Conservation (phyloP, 1,140 invertebrate genomes). For the Venustaconcha ellipsiformis region DNA sequence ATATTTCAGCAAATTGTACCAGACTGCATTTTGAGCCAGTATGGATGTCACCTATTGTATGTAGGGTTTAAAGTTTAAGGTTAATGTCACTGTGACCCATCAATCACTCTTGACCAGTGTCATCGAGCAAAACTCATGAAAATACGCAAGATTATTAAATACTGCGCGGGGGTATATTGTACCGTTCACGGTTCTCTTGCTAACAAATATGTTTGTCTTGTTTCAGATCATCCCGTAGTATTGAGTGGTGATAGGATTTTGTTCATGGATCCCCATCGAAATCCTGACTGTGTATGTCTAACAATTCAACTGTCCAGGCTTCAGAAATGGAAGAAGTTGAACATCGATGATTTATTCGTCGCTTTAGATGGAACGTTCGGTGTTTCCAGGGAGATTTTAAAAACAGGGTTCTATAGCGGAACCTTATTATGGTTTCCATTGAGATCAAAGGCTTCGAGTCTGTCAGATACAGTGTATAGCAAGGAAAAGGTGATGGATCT, state of each 20-base stretch:
- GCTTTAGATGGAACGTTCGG: constrained; percentile 23
- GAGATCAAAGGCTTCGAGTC: constrained; percentile 1
- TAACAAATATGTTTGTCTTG: background rate
- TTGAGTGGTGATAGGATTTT: constrained; percentile 20
- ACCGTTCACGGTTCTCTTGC: too few relatives aligned
- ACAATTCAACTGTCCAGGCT: background rate
- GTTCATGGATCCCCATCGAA: constrained; percentile 20
- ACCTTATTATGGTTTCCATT: constrained; percentile 1
- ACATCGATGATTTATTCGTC: background rate
- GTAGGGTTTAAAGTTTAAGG: too few relatives aligned
- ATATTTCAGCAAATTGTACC: too few relatives aligned
- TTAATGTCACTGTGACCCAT: too few relatives aligned
- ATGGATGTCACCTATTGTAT: too few relatives aligned
- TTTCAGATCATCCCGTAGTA: constrained; percentile 25
- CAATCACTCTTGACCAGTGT: too few relatives aligned
- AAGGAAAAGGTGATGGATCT: constrained; percentile 35
- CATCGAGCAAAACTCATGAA: too few relatives aligned
- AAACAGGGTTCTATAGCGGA: background rate
- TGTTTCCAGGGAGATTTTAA: constrained; percentile 2
- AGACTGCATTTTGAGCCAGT: too few relatives aligned
- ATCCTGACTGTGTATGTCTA: constrained; percentile 3
- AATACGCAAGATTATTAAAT: too few relatives aligned
- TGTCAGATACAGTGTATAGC: constrained; percentile 30
- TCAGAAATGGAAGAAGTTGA: constrained; percentile 3
- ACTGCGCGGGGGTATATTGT: too few relatives aligned